Evolutionary conservation across 2,797 vertebrate genomes (phyloP).

Genomic region (Pangasius sanitwongsei): DNA sequence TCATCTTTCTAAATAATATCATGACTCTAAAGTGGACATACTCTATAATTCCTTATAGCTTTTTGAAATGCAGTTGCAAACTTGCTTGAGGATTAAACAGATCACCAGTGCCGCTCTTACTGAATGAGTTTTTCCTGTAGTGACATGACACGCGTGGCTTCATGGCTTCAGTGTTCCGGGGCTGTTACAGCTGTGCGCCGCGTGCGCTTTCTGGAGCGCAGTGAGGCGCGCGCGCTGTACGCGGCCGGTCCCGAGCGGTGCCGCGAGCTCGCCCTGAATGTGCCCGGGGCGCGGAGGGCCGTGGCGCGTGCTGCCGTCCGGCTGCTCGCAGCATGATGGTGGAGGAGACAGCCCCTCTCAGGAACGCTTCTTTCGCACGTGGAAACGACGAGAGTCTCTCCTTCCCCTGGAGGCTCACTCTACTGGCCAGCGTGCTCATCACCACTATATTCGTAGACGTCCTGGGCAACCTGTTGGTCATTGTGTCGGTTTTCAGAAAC

Average conservation of each 20-base stretch:
- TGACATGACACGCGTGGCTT: conserved; percentile 22
- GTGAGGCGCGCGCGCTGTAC: conserved; percentile 13
- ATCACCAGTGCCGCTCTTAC: background rate
- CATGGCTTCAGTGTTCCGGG: background rate
- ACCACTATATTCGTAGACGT: conserved; percentile 82
- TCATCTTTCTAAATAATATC: background rate
- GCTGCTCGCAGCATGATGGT: conserved; percentile 64
- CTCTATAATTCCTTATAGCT: too few relatives aligned
- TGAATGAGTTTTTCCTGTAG: background rate
- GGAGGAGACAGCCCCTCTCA: conserved; percentile 53
- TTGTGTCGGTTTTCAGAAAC: conserved; percentile 84
- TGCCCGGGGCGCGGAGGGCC: conserved; percentile 66
- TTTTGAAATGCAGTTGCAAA: background rate
- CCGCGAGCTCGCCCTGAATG: conserved; percentile 36
- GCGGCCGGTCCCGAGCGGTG: conserved; percentile 15
- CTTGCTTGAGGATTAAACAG: background rate
- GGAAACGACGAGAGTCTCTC: conserved; percentile 66
- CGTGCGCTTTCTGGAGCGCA: conserved; percentile 5
- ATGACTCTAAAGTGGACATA: background rate
- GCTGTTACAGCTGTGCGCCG: background rate
- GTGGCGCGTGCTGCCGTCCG: conserved; percentile 70
- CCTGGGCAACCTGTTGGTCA: conserved; percentile 83
- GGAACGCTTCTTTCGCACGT: conserved; percentile 57
- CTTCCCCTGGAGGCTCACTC: conserved; percentile 73
- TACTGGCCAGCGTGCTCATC: conserved; percentile 80